These are phyloP conservation scores for Lasiurus cinereus DNA, from an alignment of 2,113 vertebrate species.

Conservation along the genomic window DNA sequence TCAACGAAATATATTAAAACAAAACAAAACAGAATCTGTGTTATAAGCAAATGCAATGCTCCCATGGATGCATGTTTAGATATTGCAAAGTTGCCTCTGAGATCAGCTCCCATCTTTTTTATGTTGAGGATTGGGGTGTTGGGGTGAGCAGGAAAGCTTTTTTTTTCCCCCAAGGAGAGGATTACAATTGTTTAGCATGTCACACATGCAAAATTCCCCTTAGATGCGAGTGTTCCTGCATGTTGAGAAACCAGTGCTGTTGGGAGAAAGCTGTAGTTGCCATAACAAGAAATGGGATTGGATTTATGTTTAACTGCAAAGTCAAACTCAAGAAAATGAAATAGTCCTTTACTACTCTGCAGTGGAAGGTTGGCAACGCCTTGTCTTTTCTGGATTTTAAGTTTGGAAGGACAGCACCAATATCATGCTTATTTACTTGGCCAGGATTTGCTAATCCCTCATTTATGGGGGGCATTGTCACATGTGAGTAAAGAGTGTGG, in stretches of 20 bases:
- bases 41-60: conserved; percentile 41
- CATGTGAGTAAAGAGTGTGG: background rate
- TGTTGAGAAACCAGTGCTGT: background rate
- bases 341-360: background rate
- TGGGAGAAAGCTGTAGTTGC: background rate
- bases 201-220: background rate
- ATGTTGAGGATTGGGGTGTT: background rate
- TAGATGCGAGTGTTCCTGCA: background rate
- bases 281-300: conserved; percentile 14
- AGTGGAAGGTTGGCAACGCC: background rate
- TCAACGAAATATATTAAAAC: too few relatives aligned
- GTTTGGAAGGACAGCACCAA: background rate
- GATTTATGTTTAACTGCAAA: conserved; percentile 63
- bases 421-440: background rate
- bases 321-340: conserved; percentile 35
- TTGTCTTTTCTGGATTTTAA: background rate
- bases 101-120: conserved; percentile 19
- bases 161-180: background rate
- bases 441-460: background rate
- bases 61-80: conserved; percentile 10
- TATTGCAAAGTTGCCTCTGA: conserved; percentile 1
- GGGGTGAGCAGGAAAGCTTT: background rate
- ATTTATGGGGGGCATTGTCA: background rate
- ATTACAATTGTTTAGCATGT: background rate
- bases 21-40: background rate